phyloP scores from a whole-genome alignment of 35 echinoderm and acorn worm genomes.

The Antedon bifida region DNA sequence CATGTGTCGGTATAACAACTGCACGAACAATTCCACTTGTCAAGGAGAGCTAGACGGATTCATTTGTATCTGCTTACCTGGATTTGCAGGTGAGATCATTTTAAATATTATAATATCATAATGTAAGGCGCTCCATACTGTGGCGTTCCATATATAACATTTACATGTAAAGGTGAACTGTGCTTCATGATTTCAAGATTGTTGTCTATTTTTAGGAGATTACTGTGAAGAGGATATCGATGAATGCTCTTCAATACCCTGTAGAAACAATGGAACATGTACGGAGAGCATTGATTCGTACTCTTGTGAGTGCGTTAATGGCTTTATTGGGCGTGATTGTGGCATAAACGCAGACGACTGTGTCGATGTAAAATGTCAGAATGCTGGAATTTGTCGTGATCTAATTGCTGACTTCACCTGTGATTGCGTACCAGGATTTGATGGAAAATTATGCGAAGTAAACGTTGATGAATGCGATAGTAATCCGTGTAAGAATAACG shows the following conservation, averaged over 20 bases:
- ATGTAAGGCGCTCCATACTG: too few relatives aligned
- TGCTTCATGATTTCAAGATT: too few relatives aligned
- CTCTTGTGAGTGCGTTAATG: slow-evolving; percentile 19
- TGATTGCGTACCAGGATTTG: background rate
- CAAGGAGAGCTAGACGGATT: background rate
- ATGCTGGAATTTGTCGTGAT: slow-evolving; percentile 10
- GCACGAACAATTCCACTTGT: background rate
- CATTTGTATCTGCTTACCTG: background rate
- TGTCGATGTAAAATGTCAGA: background rate
- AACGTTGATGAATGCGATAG: background rate
- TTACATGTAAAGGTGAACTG: too few relatives aligned
- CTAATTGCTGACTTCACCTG: slow-evolving; percentile 1
- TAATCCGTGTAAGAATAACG: background rate
- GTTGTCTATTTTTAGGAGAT: background rate
- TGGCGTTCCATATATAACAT: too few relatives aligned
- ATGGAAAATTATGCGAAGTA: slow-evolving; percentile 3
- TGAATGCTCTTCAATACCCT: slow-evolving; percentile 58
- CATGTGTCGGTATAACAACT: background rate
- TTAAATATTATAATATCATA: too few relatives aligned
- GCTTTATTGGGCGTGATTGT: slow-evolving; percentile 5
- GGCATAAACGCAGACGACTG: slow-evolving; percentile 18
- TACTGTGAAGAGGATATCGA: slow-evolving; percentile 44
- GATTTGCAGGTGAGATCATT: background rate
- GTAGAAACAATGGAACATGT: slow-evolving; percentile 66
- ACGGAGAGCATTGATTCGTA: slow-evolving; percentile 34